A percentile compares a stretch with the other conserved stretches of the same genome.
Conservation (phyloP, 2,888 invertebrate genomes). For the Orchesellides sinensis region DNA sequence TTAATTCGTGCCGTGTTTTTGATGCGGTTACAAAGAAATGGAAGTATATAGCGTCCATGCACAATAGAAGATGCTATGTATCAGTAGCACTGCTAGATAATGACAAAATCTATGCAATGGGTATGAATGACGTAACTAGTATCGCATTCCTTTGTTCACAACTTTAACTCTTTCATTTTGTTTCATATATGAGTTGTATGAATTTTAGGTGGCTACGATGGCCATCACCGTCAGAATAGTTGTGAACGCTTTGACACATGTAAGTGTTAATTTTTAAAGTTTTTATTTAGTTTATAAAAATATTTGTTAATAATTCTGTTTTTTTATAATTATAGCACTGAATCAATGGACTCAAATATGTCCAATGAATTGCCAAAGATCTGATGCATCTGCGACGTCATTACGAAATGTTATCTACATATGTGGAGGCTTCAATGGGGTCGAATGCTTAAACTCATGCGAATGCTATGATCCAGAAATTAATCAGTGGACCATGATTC, state of each 20-base stretch:
- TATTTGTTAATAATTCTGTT: background rate
- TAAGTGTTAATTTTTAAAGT: background rate
- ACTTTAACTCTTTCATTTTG: background rate
- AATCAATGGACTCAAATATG: slow-evolving; percentile 94
- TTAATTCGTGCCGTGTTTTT: slow-evolving; percentile 91
- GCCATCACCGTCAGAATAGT: slow-evolving; percentile 89
- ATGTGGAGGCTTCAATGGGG: slow-evolving; percentile 94
- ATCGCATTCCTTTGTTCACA: slow-evolving; percentile 79
- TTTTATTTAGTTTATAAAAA: background rate
- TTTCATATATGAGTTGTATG: background rate
- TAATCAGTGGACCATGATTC: slow-evolving; percentile 90
- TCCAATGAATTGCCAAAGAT: slow-evolving; percentile 90
- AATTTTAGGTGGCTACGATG: slow-evolving; percentile 81
- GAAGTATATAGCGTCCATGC: slow-evolving; percentile 93
- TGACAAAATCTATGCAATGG: slow-evolving; percentile 88
- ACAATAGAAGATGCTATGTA: slow-evolving; percentile 89
- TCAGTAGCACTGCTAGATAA: slow-evolving; percentile 88
- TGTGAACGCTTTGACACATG: slow-evolving; percentile 89
- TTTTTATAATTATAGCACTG: background rate
- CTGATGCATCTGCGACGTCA: slow-evolving; percentile 92
- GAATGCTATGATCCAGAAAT: slow-evolving; percentile 88
- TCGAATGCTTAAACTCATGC: slow-evolving; percentile 90
- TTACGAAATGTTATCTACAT: slow-evolving; percentile 88
- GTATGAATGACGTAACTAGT: too few species aligned
- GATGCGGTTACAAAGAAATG: slow-evolving; percentile 90